Base-by-base conservation (phyloP, 2,797 vertebrate genomes). In the Takifugu rubripes region DNA sequence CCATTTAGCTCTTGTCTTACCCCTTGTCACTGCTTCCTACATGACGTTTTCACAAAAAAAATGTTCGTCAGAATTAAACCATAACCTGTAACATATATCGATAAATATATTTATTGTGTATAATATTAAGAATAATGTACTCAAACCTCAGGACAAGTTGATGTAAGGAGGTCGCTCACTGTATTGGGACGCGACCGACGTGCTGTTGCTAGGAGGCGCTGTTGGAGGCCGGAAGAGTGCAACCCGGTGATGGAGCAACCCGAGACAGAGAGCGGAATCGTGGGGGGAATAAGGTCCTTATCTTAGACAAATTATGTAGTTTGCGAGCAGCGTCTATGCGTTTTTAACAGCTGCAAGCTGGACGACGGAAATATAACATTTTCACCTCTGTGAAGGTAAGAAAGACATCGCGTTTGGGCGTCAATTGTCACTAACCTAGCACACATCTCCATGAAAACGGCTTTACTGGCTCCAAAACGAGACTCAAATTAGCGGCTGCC, bases 141-240 rank as follows among this genome's bases (percentile, higher is more conserved):
- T 0, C 14, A 40, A 40, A 40, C 14, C 12, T 12, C 8, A 14
- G 4, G 12, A 40, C 12, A 40, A 14, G 11, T 40, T 14, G 36
- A 14, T 14, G 36, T 11, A 36, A 40, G 14, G n/a, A 48, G 57
- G 58, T 25, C 27, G 25, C 52, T 1, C 6, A 55, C 10, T 16
- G 5, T 61, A 56, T 69, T 73, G 81, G 77, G 74, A 83, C 61
- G 76, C 2, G 56, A 52, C 75, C 77, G 44, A 3, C 6, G 43
- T 25, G 60, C 64, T 71, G 84, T 83, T 80, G 75, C 82, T 82
- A 81, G 88, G 82, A 77, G 88, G 85, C 86, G 88, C 87, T 87
- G 84, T 84, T 72, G 76, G 61, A 70, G 74, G 67, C 84, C 81
- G 84, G 87, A 89, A 85, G 79, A 81, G 53, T 3, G 31, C 21